Base-by-base conservation (phyloP, 2,113 vertebrate species). In the Oenanthe melanoleuca region DNA sequence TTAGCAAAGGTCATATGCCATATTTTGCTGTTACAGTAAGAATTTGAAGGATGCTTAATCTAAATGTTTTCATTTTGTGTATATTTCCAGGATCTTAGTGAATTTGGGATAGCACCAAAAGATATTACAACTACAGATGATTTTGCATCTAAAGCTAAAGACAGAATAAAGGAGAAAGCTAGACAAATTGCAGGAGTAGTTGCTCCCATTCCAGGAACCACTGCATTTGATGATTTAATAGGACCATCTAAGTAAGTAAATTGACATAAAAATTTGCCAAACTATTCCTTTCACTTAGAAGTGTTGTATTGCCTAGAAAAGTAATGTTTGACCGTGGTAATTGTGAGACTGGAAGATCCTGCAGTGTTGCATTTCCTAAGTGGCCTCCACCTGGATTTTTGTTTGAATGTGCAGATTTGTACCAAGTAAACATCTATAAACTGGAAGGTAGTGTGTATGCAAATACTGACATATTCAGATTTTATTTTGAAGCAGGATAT, bases 21-120 rank as follows among this genome's bases (percentile, higher is more conserved):
- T 75, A 29, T 22, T 83, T 92, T 56, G 40, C 11, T 7, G 3
- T 53, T 69, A 47, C 25, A 72, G 12, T 63, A 34, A 61, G 34
- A 65, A 28, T 29, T 50, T 71, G 33, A n/a, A 15, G 14, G 7
- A 29, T 77, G 31, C 24, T 69, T 50, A 86, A 63, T 75, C 2
- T 53, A 16, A 15, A 4, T 40, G 34, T 53, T 92, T 31, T 37
- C 13, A 25, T 74, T 85, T 63, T 93, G 64, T 92, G 34, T 57
- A 1, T 86, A 24, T 86, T 92, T 92, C 6, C 71, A 99, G 99
- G 99, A 99, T 97, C 98, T 99, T 20, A 85, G 98, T 80, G 99
- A 99, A 96, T 99, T 99, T 91, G 99, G 99, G 53, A 99, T 99
- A 80, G 99, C 99, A 31, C 99, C 99, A 29, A 97, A 96, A 82